Percentiles rank a stretch among this genome's conserved stretches.
These are phyloP conservation scores for Agelaius phoeniceus DNA, from an alignment of 2,113 vertebrate genomes.

Conservation along the genomic window DNA sequence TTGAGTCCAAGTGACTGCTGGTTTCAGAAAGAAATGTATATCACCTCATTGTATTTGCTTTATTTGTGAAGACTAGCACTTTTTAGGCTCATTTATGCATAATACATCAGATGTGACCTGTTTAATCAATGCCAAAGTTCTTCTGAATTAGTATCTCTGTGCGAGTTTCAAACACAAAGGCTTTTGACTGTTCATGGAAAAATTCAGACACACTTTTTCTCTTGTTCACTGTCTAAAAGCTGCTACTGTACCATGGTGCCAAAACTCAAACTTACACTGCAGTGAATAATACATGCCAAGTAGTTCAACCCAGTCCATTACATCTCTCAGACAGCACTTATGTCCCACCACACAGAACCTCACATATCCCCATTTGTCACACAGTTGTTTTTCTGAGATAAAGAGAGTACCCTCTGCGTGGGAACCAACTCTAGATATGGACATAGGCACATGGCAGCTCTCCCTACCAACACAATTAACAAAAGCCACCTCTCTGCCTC, in stretches of 20 bases:
- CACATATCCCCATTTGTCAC: background rate
- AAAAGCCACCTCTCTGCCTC: background rate
- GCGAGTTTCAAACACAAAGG: conserved; percentile 53
- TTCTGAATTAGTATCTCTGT: conserved; percentile 46
- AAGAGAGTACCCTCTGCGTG: background rate
- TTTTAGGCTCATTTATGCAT: conserved; percentile 57
- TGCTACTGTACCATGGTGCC: conserved; percentile 27
- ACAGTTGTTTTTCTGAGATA: background rate
- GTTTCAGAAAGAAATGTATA: conserved; percentile 43
- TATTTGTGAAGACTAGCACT: conserved; percentile 4
- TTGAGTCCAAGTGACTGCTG: conserved; percentile 54
- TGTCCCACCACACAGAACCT: background rate
- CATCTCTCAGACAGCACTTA: background rate
- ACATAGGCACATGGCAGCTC: background rate
- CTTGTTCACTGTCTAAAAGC: conserved; percentile 26
- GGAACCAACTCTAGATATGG: background rate
- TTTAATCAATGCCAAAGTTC: conserved; percentile 58
- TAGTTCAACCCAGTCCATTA: conserved; percentile 27
- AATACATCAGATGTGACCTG: conserved; percentile 64
- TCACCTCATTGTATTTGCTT: background rate
- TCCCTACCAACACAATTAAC: background rate
- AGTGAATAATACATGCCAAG: conserved; percentile 52
- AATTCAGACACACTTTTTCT: conserved; percentile 58
- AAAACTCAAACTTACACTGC: conserved; percentile 57
- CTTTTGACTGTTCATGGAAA: conserved; percentile 58